Evolutionary conservation across 2,888 invertebrate species (phyloP), one percentile per base, ranked within the genome.

Genomic region (Homarus gammarus): DNA sequence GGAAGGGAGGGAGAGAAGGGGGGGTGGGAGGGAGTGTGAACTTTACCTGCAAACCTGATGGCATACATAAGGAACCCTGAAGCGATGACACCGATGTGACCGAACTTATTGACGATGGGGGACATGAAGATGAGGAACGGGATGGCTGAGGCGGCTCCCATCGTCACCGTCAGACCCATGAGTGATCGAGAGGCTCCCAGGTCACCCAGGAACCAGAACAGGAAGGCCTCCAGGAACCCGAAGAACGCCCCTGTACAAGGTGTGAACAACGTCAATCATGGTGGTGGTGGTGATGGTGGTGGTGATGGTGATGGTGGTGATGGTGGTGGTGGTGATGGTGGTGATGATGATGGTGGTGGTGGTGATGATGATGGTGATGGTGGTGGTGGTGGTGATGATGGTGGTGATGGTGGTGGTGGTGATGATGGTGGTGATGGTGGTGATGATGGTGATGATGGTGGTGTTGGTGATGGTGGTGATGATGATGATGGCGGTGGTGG

Each of bases 191-290:
- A 96, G 0, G 96, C 96, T 5, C 96, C 96, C 91, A 97, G 94
- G 93, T 97, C 96, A 93, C 97, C 96, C 44, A 97, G 95, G 91
- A 96, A 94, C 96, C 97, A 97, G 94, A 97, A 97, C 44, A 97
- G 94, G 94, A 97, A 97, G 92, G 96, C 96, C 94, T 97, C 97
- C 92, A 97, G 96, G 94, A 96, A 97, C 73, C 97, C 97, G 97
- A 96, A 97, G n/a, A 96, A 96, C 33, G 96, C 96, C 56, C 97
- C 97, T 97, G 94, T 15, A 94, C 18, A 40, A 40, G 44, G n/a
- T 38, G 44, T n/a, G 44, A 31, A 2, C 44, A 2, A 49, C 15
- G n/a, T 10, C 12, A 0, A 10, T 40, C 3, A 44, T 44, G 12
- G 10, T 40, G 22, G n/a, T n/a, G n/a, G n/a, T n/a, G n/a, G n/a